Base-by-base conservation (phyloP, 2,888 invertebrate species). In the Protophormia terraenovae region DNA sequence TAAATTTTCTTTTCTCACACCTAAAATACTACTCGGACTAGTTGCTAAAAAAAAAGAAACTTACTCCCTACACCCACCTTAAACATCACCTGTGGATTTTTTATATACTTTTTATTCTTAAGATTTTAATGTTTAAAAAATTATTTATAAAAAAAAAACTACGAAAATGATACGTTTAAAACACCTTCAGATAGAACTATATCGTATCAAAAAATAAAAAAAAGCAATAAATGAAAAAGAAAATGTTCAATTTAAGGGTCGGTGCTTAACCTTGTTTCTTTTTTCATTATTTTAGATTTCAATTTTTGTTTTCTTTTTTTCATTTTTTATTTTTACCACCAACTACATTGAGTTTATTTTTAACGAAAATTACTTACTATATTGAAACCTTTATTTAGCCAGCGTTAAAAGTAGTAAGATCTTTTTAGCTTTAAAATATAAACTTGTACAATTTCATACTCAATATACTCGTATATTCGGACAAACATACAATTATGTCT, bases 211-310 rank as follows among this genome's bases (percentile, higher is more conserved):
- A 50, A 24, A 41, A 41, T 29, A 27, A 1, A 12, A 38, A 53
- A 53, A 62, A 62, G 53, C 22, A n/a, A 27, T 12, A 10, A n/a
- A 12, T 16, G 16, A 60, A 62, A 29, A 55, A 64, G 38, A 77
- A 73, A 66, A 78, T 85, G 83, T 78, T 78, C 73, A 83, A 67
- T 83, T 77, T 78, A 81, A 85, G 84, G 81, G 81, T 82, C 81
- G 78, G 73, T 82, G 73, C 75, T 78, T 81, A 75, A 78, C 78
- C 82, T 85, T 82, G 67, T 78, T 83, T 73, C 41, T 81, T 77
- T n/a, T n/a, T 75, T 75, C 69, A 64, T 84, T 84, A 62, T 84
- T 84, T 76, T 55, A 76, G 69, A 76, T 76, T 72, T 77, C 47
- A 67, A 80, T 64, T 80, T 55, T 62, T 41, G 5, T 41, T 4